These are phyloP conservation scores for Hycleus phaleratus DNA, from an alignment of 1,140 invertebrate species.

Conservation along the genomic window DNA sequence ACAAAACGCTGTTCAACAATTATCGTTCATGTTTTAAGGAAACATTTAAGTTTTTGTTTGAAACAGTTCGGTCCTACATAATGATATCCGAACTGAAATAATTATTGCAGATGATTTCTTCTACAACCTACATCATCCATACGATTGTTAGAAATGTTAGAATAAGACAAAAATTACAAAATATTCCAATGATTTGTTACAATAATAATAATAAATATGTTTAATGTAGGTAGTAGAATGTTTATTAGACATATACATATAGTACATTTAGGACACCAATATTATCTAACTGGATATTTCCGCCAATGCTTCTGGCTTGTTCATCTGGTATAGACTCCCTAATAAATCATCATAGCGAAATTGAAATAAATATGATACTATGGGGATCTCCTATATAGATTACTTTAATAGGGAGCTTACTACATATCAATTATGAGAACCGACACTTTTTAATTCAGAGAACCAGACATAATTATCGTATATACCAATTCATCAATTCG, in stretches of 20 bases:
- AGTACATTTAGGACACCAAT: slow-evolving; percentile 14
- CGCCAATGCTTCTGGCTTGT: slow-evolving; percentile 10
- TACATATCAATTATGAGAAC: slow-evolving; percentile 10
- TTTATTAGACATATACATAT: too few species aligned
- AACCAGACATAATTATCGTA: too few species aligned
- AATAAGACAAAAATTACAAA: background rate
- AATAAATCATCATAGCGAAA: slow-evolving; percentile 16
- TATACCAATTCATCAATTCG: too few species aligned
- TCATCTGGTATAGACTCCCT: slow-evolving; percentile 7
- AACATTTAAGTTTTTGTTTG: slow-evolving; percentile 13
- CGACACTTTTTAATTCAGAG: slow-evolving; percentile 13
- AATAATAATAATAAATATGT: background rate
- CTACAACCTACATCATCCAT: too few species aligned
- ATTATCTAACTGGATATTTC: slow-evolving; percentile 16
- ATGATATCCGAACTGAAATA: slow-evolving; percentile 23
- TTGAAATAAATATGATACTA: slow-evolving; percentile 18
- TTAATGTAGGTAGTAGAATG: slow-evolving; percentile 12
- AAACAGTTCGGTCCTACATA: slow-evolving; percentile 23
- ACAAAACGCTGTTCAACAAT: too few species aligned
- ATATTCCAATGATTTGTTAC: background rate
- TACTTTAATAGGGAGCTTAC: slow-evolving; percentile 13
- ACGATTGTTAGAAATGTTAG: too few species aligned
- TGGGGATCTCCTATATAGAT: slow-evolving; percentile 12
- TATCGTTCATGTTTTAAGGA: slow-evolving; percentile 3
- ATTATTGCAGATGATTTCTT: background rate